Evolutionary conservation across 2,888 invertebrate species (phyloP), one percentile per base, ranked within the genome.

Genomic region (Mesoligia furuncula): DNA sequence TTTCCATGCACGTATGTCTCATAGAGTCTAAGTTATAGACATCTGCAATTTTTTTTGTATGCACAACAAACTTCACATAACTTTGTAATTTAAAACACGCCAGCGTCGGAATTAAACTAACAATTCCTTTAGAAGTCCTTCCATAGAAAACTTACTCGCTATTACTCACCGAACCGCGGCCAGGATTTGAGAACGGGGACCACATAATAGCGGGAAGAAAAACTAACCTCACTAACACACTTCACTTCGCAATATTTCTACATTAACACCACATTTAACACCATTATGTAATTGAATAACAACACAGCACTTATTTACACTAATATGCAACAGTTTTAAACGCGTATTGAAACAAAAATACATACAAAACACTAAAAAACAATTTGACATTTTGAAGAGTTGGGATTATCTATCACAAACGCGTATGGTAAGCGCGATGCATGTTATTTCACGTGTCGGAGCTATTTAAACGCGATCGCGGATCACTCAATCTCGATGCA

Each of bases 91-190:
- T n/a, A 74, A 75, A 73, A 76, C 31, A 61, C 24, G 13, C 20
- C 15, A 69, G 17, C 31, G 39, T 45, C 17, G 6, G 24, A 72
- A 39, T 79, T 66, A 48, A 64, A 42, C 42, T 39, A 69, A 45
- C 62, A 51, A n/a, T 61, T 74, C 65, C 84, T 90, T 94, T 95
- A 95, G 95, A 94, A 90, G 91, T 89, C 91, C 93, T 95, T 95
- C 89, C 62, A 62, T 91, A 90, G 81, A 85, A 89, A 94, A 94
- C 96, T 95, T 96, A 96, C 91, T 87, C 65, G 77, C 96, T 96
- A 96, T 92, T 93, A 96, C 96, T 96, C 94, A 96, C 96, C 96
- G 91, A 94, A 92, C 96, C 93, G 96, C 91, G 89, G 93, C 87
- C 93, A 90, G 93, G 91, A 93, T 84, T 82, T 81, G 82, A 89